Base-by-base conservation (phyloP, 1,140 invertebrate species). In the Drosophila neocordata region DNA sequence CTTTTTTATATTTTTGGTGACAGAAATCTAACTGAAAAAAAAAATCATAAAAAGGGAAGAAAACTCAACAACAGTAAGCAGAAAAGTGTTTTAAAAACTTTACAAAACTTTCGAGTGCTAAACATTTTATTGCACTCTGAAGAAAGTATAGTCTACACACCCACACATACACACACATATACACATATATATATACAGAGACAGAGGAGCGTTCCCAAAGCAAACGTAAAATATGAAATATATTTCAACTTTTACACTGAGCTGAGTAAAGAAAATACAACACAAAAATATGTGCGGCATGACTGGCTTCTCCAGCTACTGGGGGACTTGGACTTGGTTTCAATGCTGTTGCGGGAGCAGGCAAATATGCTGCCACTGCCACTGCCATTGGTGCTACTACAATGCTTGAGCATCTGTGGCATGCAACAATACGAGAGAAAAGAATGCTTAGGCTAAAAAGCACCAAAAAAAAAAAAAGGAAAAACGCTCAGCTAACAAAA, bases 201-300 rank as follows among this genome's bases (percentile, higher is more conserved):
- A 37, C 2, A 37, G 2, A 37, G 35, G 7, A n/a, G n/a, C 1
- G 63, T 60, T 87, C 79, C 83, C 83, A 65, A 60, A 65, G 79
- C 83, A 67, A 81, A 79, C 80, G 83, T 87, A 88, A 87, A 87
- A 88, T 88, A 87, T 87, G 83, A 87, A 88, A 87, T 88, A 88
- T 87, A 83, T 83, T 87, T 88, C 69, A 87, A 83, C 83, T 87
- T 87, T 82, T 77, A 77, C 69, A 65, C 81, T 44, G 62, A 34
- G 34, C 35, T 18, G 20, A 48, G 18, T 15, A 48, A 31, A 48
- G 15, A 63, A 73, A 73, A 82, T 51, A 69, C 38, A 61, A 64
- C 13, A 64, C 22, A 64, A 34, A 88, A 87, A 88, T 88, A 83
- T 79, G 75, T 87, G 83, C 62, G 65, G 83, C 83, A 85, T 85